Percentiles rank a stretch among this genome's conserved stretches.
Conservation (phyloP, 2,888 invertebrate species). For the Drosophila ezoana region DNA sequence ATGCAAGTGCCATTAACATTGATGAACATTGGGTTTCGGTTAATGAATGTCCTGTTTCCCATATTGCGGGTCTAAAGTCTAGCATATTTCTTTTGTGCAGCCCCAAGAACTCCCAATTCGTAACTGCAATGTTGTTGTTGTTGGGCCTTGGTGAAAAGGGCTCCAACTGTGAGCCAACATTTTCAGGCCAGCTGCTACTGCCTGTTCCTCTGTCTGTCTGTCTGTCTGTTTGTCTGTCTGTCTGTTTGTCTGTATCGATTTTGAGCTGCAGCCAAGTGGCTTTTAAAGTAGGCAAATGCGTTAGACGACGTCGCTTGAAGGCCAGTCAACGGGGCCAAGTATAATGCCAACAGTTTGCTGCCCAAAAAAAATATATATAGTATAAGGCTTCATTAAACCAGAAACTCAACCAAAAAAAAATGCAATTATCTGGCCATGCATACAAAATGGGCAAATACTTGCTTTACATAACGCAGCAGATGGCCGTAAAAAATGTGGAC, state of each 20-base stretch:
- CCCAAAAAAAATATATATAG: conserved; percentile 15
- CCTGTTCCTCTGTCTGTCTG: conserved; percentile 4
- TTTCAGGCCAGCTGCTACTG: conserved; percentile 11
- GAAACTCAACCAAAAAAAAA: conserved; percentile 10
- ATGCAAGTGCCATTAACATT: conserved; percentile 56
- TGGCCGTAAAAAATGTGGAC: background rate
- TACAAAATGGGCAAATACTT: conserved; percentile 5
- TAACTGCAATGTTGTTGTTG: conserved; percentile 15
- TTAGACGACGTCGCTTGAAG: conserved; percentile 17
- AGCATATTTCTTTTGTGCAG: background rate
- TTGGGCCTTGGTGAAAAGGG: background rate
- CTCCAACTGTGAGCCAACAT: conserved; percentile 4
- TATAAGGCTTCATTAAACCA: conserved; percentile 17
- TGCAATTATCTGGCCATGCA: conserved; percentile 13
- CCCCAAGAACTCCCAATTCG: background rate
- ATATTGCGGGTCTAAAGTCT: background rate
- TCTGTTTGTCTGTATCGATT: conserved; percentile 45
- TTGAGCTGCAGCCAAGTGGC: conserved; percentile 50
- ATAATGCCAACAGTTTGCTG: conserved; percentile 18
- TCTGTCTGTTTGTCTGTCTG: conserved; percentile 3
- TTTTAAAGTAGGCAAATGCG: conserved; percentile 17
- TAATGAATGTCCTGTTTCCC: conserved; percentile 41
- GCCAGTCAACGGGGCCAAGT: conserved; percentile 9
- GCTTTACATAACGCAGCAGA: background rate
- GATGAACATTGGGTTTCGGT: conserved; percentile 40